These are phyloP conservation scores for Bambusicola thoracicus DNA, from an alignment of 2,113 vertebrate species.

Conservation along the genomic window DNA sequence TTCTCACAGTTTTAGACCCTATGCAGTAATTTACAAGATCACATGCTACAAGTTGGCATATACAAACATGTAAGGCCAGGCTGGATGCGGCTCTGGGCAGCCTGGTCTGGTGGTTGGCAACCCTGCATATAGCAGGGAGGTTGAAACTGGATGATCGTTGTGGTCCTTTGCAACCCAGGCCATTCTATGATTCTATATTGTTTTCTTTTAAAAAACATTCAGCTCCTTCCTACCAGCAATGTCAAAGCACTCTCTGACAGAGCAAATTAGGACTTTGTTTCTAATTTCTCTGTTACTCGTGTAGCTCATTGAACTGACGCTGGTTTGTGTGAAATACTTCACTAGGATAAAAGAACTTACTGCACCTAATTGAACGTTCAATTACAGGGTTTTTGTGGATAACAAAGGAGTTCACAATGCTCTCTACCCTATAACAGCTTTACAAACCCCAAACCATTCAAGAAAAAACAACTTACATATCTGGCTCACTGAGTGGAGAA, in stretches of 20 bases:
- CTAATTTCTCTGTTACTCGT: not conserved
- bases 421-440: not conserved
- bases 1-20: not conserved
- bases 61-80: not conserved
- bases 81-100: no score
- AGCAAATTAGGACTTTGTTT: not conserved
- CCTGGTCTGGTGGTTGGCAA: no score
- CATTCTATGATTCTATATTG: not conserved
- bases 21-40: not conserved
- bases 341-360: not conserved
- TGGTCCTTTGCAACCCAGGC: no score
- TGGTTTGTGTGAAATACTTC: not conserved
- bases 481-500: not conserved
- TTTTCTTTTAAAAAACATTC: not conserved
- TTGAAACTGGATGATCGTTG: no score
- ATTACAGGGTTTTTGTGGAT: not conserved
- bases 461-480: not conserved
- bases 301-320: not conserved
- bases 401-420: not conserved
- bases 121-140: no score
- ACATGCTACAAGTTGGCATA: not conserved
- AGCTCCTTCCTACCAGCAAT: not conserved
- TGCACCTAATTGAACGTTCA: not conserved
- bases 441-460: not conserved
- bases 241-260: not conserved